Conservation (phyloP, 2,888 invertebrate species). For the Brenthis daphne region DNA sequence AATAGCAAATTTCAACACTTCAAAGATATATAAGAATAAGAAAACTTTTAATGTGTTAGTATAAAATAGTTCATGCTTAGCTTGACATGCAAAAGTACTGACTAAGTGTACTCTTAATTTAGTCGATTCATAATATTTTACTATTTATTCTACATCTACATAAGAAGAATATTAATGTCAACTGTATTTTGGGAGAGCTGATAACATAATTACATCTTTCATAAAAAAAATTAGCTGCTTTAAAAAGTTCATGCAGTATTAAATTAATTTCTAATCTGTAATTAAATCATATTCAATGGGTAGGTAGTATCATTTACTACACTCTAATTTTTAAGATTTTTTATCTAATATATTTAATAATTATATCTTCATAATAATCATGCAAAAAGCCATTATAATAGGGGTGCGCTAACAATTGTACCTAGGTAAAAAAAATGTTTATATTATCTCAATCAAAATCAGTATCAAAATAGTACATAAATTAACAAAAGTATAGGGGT, state of each 20-base stretch:
- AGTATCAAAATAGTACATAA: neutral
- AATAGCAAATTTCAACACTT: neutral
- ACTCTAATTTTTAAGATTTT: neutral
- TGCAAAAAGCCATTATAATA: neutral
- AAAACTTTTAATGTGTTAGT: too few relatives aligned
- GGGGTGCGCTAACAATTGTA: neutral
- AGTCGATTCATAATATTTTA: too few relatives aligned
- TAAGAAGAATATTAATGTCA: too few relatives aligned
- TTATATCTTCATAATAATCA: neutral
- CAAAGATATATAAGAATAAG: neutral
- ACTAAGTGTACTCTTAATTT: too few relatives aligned
- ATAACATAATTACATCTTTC: too few relatives aligned
- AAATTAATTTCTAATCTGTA: too few relatives aligned
- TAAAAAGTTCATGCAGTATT: too few relatives aligned
- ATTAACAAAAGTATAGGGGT: constrained; percentile 3
- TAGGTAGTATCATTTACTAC: neutral
- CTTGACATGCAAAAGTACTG: too few relatives aligned
- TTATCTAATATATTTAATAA: neutral
- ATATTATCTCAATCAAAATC: constrained; percentile 7
- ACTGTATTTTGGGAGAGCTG: too few relatives aligned
- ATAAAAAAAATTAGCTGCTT: too few relatives aligned
- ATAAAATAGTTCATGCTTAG: too few relatives aligned
- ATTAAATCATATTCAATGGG: neutral
- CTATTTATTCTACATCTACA: too few relatives aligned
- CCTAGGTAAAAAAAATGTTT: neutral